Conservation (phyloP, 1,140 invertebrate species). For the Trinorchestia longiramus region DNA sequence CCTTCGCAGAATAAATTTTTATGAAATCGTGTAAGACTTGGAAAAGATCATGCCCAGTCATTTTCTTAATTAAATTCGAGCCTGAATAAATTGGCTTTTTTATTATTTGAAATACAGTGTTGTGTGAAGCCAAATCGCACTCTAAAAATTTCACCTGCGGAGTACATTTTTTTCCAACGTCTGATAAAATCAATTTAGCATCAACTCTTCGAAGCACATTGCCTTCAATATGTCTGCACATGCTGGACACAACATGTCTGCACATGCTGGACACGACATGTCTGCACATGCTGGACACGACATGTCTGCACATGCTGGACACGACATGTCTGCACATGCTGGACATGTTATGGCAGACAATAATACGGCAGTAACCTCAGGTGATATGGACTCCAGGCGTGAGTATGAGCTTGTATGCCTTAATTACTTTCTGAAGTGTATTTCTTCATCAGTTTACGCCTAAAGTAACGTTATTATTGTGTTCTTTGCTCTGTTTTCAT, state of each 20-base stretch:
- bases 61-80: neutral
- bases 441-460: neutral
- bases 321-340: neutral
- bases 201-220: neutral
- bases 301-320: constrained; percentile 7
- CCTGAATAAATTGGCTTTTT: no score
- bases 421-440: neutral
- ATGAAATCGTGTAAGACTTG: neutral
- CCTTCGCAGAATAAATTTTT: neutral
- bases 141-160: neutral
- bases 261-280: constrained; percentile 29
- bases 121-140: neutral
- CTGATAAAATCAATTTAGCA: neutral
- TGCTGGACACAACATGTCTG: constrained; percentile 15
- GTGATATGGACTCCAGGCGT: neutral
- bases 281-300: constrained; percentile 14
- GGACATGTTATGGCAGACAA: neutral
- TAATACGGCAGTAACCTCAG: neutral
- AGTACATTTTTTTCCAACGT: neutral
- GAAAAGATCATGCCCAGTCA: neutral
- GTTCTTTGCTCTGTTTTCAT: neutral
- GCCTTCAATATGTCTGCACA: constrained; percentile 14
- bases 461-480: neutral
- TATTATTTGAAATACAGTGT: neutral
- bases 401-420: neutral